Percentiles rank a stretch among this genome's conserved stretches.
These are phyloP conservation scores for Acyrthosiphon pisum DNA, from an alignment of 1,140 invertebrate species.

Conservation along the genomic window DNA sequence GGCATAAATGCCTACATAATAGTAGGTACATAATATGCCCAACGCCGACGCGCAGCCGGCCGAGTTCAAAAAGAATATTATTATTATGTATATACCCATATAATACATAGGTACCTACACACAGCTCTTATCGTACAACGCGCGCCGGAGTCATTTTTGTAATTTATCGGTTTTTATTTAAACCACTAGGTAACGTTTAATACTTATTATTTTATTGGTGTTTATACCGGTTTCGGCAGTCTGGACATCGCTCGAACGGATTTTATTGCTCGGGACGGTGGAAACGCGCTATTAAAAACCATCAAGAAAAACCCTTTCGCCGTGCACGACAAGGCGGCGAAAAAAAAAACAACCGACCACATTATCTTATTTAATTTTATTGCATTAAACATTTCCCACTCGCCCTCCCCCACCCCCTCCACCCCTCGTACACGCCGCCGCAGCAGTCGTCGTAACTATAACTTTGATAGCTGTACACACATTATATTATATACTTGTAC, in stretches of 20 bases:
- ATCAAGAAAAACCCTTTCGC: not conserved
- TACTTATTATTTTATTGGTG: slow-evolving; percentile 50
- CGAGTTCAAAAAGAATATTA: slow-evolving; percentile 40
- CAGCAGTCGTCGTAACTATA: slow-evolving; percentile 25
- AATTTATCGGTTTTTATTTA: slow-evolving; percentile 54
- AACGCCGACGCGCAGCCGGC: not conserved
- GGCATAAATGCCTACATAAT: not conserved
- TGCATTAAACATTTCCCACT: slow-evolving; percentile 30
- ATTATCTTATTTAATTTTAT: slow-evolving; percentile 56
- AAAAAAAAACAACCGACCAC: slow-evolving; percentile 45
- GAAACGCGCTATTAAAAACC: slow-evolving; percentile 48
- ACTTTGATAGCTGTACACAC: slow-evolving; percentile 49
- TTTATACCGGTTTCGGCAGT: slow-evolving; percentile 55
- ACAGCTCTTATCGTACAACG: not conserved
- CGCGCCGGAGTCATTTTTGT: slow-evolving; percentile 8
- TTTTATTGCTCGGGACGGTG: slow-evolving; percentile 37
- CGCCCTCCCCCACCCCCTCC: not conserved
- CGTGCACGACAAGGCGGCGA: slow-evolving; percentile 23
- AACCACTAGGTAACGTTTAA: slow-evolving; percentile 51
- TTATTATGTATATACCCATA: not conserved
- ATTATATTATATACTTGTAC: slow-evolving; percentile 14
- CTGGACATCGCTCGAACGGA: not conserved
- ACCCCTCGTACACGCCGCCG: not conserved
- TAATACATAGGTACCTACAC: not conserved
- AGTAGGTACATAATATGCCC: not conserved